phyloP scores from a whole-genome alignment of 2,797 vertebrate species.

The Gallinago solitaria region DNA sequence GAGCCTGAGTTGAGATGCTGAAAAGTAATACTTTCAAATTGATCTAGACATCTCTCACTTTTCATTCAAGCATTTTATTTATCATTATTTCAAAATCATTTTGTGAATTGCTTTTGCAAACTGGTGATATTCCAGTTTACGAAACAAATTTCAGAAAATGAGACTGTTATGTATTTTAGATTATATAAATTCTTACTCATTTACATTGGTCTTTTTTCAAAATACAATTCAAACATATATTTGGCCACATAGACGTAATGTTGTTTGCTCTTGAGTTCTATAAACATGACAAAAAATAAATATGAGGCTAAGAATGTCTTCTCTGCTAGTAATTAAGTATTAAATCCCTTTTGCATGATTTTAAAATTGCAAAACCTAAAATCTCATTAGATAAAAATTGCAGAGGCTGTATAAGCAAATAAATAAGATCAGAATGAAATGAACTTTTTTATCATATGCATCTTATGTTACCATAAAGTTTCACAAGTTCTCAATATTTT shows the following conservation, averaged over 20 bases:
- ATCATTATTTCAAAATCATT: background rate
- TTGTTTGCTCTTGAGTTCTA: constrained; percentile 41
- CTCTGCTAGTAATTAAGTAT: constrained; percentile 68
- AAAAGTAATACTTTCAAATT: background rate
- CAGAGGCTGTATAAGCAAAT: constrained; percentile 32
- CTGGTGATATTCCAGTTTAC: background rate
- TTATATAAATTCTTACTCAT: background rate
- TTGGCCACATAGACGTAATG: constrained; percentile 48
- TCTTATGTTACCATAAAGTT: background rate
- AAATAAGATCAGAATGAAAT: constrained; percentile 31
- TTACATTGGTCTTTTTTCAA: constrained; percentile 15
- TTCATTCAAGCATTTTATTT: background rate
- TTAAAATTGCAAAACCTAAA: constrained; percentile 66
- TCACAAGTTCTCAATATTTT: constrained; percentile 33
- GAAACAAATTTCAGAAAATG: background rate
- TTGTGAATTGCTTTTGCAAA: background rate
- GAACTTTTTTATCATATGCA: background rate
- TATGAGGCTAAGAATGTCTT: constrained; percentile 24
- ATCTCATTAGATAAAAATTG: constrained; percentile 60
- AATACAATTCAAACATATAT: constrained; percentile 5
- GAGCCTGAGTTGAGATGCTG: background rate
- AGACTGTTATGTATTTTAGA: background rate
- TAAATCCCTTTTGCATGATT: constrained; percentile 57
- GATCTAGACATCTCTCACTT: background rate
- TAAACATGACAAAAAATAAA: constrained; percentile 63